Evolutionary conservation across 2,113 vertebrate species (phyloP), one percentile per base, ranked within the genome.

Genomic region (Morone saxatilis): DNA sequence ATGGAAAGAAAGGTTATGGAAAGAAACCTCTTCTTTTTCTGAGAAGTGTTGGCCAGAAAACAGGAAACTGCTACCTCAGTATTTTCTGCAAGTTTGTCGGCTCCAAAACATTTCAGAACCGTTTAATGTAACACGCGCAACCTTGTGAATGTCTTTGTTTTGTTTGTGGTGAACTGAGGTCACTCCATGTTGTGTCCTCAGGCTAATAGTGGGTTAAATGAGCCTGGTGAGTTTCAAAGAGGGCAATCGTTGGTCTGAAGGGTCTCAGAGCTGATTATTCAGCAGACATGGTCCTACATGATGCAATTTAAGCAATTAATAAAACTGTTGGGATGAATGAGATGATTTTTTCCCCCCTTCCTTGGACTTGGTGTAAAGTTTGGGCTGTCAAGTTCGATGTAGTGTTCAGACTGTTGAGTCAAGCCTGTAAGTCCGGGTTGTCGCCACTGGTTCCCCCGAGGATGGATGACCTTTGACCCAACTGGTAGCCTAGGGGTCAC

Each of bases 381-480:
- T 62, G 41, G n/a, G 59, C 69, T 86, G 85, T 88, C 86, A 85
- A 67, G 78, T 80, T 85, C 74, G 77, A 83, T 81, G 83, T 14
- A 22, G 54, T 47, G 43, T 54, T 78, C 68, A 76, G 61, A 67
- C 71, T 69, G 73, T 77, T 83, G 78, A 87, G 85, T 83, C 76
- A 66, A 87, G 82, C 87, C 86, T 86, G 86, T 85, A 80, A 62
- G 91, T 91, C 89, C 69, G 20, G 75, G 79, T 81, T 88, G 90
- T 93, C 90, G 88, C 94, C 91, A 89, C 75, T 22, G 80, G 17
- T 79, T 90, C 88, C 91, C 91, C 71, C 2, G 80, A 76, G 88
- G 72, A 92, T 40, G 1, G 10, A 4, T 36, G 90, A 93, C 91
- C 91, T 93, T 74, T 93, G 78, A 93, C 89, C 82, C 59, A 8